Base-by-base conservation (phyloP, 1,140 invertebrate species). In the Drosophila erecta region DNA sequence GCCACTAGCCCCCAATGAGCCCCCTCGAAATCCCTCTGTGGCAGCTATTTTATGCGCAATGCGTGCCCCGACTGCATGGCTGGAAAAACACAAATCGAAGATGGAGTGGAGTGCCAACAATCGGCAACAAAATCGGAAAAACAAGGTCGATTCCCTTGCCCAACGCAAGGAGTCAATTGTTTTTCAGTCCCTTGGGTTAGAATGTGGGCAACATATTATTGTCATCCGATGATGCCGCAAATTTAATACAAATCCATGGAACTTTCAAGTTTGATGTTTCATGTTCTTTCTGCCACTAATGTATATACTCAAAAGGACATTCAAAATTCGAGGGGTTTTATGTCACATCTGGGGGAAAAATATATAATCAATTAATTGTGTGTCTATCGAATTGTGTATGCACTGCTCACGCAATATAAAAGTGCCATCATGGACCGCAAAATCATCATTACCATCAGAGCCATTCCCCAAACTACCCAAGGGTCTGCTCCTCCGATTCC, bases 1-100 rank as follows among this genome's bases (percentile, higher is more conserved):
- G 46, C 27, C 59, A 10, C 55, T 43, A 33, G 2, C 15, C 33
- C 35, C 41, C 33, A 4, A 10, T n/a, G 35, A 61, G 17, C 38
- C 46, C 59, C 24, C 40, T 30, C 30, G 61, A 58, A 64, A 71
- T 60, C 61, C 72, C 41, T 51, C 51, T 51, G 77, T 69, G 77
- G 84, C 78, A 86, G 66, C 75, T 65, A 69, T 86, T 86, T 86
- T 86, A 86, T 86, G 84, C 79, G 83, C 84, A 72, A 75, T 87
- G 83, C 83, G 83, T 86, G 83, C 71, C 59, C 62, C 62, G 83
- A 76, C 76, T 79, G 76, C 83, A 87, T 59, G 83, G 49, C 17
- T 87, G 27, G 27, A 12, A 64, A 8, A 89, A 59, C 75, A 65
- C 76, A 76, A 89, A 89, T 87, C 83, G 79, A 87, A 87, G 84